A percentile compares a stretch with the other conserved stretches of the same genome.
Conservation (phyloP, 2,888 invertebrate species). For the Tromatobia lineatoria region DNA sequence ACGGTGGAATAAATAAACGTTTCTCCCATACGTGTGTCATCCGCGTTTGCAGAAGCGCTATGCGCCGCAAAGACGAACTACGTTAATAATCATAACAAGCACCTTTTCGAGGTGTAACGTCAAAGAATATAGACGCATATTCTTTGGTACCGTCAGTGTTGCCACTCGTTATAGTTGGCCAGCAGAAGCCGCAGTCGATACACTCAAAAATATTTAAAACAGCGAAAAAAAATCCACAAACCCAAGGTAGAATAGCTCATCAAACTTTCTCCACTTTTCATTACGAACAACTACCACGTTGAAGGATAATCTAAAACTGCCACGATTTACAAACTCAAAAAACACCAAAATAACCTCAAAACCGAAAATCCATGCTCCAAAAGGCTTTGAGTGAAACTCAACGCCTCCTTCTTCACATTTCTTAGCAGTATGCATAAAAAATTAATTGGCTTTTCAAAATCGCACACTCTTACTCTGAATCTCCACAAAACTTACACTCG, state of each 20-base stretch:
- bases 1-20: too few relatives aligned
- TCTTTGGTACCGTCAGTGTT: too few relatives aligned
- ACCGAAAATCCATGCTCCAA: neutral
- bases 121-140: too few relatives aligned
- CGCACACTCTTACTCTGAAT: neutral
- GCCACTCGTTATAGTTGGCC: constrained; percentile 3
- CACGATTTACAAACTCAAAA: neutral
- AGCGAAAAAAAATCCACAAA: neutral
- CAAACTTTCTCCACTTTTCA: neutral
- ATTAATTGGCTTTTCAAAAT: neutral
- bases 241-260: neutral
- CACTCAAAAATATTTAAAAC: neutral
- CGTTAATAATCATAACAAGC: too few relatives aligned
- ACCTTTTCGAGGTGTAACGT: too few relatives aligned
- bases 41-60: too few relatives aligned
- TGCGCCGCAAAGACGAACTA: too few relatives aligned
- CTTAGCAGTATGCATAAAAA: neutral
- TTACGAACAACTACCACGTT: neutral
- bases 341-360: constrained; percentile 1
- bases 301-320: neutral
- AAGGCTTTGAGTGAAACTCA: neutral
- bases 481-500: neutral
- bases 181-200: neutral
- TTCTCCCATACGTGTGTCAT: too few relatives aligned
- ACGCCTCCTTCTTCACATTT: neutral